Evolutionary conservation across 1,140 invertebrate genomes (phyloP), one percentile per base, ranked within the genome.

Genomic region (Oreohelix idahoensis): DNA sequence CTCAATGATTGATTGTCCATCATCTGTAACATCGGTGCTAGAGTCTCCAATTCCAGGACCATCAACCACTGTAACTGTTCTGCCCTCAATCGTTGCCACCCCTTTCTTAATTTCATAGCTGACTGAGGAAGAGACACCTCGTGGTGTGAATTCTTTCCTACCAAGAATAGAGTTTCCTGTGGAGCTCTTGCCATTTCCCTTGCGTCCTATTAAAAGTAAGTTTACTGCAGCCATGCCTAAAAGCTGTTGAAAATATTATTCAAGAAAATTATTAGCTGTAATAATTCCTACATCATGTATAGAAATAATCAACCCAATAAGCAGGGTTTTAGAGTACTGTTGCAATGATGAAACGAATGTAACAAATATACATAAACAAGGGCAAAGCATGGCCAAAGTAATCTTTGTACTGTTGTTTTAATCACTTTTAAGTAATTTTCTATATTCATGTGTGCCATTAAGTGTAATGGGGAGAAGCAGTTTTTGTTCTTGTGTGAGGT

Each of bases 111-210:
- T 79, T 32, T 53, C 66, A 58, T 15, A n/a, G 26, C 17, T n/a
- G 13, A 51, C 17, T 83, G 86, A 76, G 74, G 85, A 84, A 83
- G 83, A 77, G 83, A 36, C 75, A 23, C n/a, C n/a, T 11, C 8
- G 8, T 58, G 63, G 63, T 29, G 8, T 66, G 29, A 66, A 66
- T 1, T 29, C n/a, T 32, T 66, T 66, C 15, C 29, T 13, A 35
- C 63, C 63, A 8, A 38, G 32, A 45, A 71, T 42, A 38, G 39
- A 45, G 36, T 49, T 76, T 26, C 71, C 71, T 2, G 5, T 35
- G 42, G 38, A 69, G 32, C 32, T 49, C 71, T 74, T 83, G 49
- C 85, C 80, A 83, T 49, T 53, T 23, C 42, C 45, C 51, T 45
- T 75, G 11, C 75, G 29, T 49, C 42, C 80, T 20, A 71, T 35